phyloP scores from a whole-genome alignment of 2,888 invertebrate genomes.

The Limnephilus marmoratus region DNA sequence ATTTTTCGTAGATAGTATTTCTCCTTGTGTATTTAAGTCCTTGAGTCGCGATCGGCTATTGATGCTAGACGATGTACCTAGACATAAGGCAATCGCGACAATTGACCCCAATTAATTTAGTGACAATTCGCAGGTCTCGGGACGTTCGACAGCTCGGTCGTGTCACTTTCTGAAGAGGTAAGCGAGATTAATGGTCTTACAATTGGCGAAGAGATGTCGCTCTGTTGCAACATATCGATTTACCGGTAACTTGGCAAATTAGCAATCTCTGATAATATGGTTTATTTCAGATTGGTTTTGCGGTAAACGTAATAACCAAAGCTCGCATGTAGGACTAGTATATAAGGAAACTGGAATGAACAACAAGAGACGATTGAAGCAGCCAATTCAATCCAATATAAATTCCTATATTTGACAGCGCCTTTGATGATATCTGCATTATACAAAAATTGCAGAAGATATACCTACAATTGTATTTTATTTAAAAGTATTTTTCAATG shows the following conservation, averaged over 20 bases:
- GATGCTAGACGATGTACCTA: not conserved
- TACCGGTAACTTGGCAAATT: not conserved
- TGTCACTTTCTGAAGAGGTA: not conserved
- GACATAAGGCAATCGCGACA: not conserved
- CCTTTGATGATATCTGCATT: too few species aligned
- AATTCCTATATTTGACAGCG: too few species aligned
- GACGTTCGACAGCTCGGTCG: not conserved
- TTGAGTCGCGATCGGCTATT: not conserved
- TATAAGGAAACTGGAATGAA: not conserved
- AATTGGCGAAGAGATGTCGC: not conserved
- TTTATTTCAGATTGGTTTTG: not conserved
- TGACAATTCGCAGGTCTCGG: conserved; percentile 30
- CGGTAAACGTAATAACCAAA: not conserved
- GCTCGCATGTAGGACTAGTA: not conserved
- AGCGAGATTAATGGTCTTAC: conserved; percentile 8
- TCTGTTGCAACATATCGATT: not conserved
- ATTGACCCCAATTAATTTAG: conserved; percentile 40
- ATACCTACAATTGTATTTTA: too few species aligned
- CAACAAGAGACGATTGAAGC: too few species aligned
- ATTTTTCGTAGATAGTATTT: not conserved
- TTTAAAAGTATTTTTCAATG: too few species aligned
- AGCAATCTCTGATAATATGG: not conserved
- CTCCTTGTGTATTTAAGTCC: not conserved
- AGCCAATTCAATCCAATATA: too few species aligned
- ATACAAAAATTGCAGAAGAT: too few species aligned